A percentile compares a stretch with the other conserved stretches of the same genome.
Conservation (phyloP, 2,113 vertebrate genomes). For the Macquaria australasica region DNA sequence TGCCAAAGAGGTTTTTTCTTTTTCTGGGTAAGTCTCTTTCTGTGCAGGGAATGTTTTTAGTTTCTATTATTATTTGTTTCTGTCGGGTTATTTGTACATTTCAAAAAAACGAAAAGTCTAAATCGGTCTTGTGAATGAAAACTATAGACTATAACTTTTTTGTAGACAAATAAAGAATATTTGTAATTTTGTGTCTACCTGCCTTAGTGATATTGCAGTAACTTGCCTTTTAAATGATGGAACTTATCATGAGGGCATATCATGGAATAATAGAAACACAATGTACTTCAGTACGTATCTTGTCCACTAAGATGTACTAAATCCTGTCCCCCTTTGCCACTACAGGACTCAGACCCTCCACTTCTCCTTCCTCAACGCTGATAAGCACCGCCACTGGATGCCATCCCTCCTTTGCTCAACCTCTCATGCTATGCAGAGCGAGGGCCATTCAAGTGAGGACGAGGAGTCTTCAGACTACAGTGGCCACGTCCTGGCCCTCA, state of each 20-base stretch:
- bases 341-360: constrained; percentile 91
- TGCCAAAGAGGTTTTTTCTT: constrained; percentile 93
- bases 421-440: constrained; percentile 78
- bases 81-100: neutral
- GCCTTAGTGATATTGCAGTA: neutral
- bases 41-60: neutral
- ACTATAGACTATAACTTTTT: neutral
- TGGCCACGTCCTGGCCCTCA: constrained; percentile 93
- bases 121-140: neutral
- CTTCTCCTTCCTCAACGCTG: constrained; percentile 96
- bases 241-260: neutral
- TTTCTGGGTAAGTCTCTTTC: constrained; percentile 87
- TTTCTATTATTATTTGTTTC: neutral
- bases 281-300: neutral
- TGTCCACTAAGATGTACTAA: neutral
- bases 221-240: neutral
- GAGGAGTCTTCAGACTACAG: constrained; percentile 91
- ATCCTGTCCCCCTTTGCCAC: neutral
- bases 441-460: constrained; percentile 73
- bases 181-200: neutral
- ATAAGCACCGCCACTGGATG: constrained; percentile 93
- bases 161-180: no score
- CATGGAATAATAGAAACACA: neutral
- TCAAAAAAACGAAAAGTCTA: neutral
- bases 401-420: constrained; percentile 88